Base-by-base conservation (phyloP, 2,797 vertebrate species). In the Linurgus olivaceus region DNA sequence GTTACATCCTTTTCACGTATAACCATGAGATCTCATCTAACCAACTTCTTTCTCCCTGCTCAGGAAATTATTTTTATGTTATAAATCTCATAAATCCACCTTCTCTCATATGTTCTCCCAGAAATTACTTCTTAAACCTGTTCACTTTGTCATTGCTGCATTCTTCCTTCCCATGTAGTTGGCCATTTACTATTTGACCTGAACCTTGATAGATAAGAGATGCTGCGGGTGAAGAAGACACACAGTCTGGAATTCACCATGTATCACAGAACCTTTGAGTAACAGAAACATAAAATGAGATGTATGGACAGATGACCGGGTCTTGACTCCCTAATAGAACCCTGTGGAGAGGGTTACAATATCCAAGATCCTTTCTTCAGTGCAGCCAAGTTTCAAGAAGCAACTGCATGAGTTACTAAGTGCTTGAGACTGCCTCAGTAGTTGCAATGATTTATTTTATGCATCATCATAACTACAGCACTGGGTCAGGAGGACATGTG, bases 381-480 rank as follows among this genome's bases (percentile, higher is more conserved):
- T 45, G 84, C 88, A 82, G 86, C 92, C 96, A 89, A 93, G 92
- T 94, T 96, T 96, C 91, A 91, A 93, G 86, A 94, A 93, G 75
- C n/a, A 82, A 94, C 89, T 16, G 58, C 65, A 77, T 40, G 81
- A 93, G 75, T 88, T 93, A 86, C 92, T 91, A 93, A 96, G 89
- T 91, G 94, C 91, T 87, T 83, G 66, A 94, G 81, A 96, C 78
- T 83, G 86, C 89, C 86, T 94, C 84, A 68, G 65, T 95, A 94
- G 94, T 96, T 96, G 89, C 68, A 72, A 66, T 90, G 89, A 93
- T 94, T 94, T 96, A 96, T 96, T 96, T 91, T 91, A 95, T 92
- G 85, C 68, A 93, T 72, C 88, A 65, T 87, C 81, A 68, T 86
- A 94, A 87, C 81, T 75, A 67, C 40, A 94, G 77, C 80, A 74